Evolutionary conservation across 2,113 vertebrate genomes (phyloP).

Genomic region (Antidorcas marsupialis): DNA sequence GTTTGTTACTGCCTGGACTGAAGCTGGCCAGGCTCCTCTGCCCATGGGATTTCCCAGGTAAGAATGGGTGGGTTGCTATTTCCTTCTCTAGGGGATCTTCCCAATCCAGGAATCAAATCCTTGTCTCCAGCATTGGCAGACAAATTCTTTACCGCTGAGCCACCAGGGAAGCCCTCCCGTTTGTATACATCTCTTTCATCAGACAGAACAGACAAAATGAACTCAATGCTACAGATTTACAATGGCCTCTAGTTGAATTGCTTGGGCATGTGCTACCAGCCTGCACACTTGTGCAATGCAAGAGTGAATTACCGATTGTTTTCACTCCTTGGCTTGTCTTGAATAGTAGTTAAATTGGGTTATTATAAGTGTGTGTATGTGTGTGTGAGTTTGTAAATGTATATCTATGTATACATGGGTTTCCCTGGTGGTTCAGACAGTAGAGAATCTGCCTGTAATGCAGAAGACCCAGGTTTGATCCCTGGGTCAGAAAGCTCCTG

Average conservation of each 20-base stretch:
- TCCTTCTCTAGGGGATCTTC: neutral
- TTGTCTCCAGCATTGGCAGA: neutral
- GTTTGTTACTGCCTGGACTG: neutral
- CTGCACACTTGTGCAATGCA: neutral
- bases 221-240: neutral
- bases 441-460: neutral
- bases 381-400: neutral
- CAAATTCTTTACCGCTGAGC: neutral
- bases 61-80: neutral
- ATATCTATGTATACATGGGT: neutral
- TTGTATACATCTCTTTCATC: neutral
- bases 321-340: neutral
- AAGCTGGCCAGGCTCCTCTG: neutral
- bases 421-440: neutral
- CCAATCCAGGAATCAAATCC: neutral
- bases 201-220: neutral
- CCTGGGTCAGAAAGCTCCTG: neutral
- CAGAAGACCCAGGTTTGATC: neutral
- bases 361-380: neutral
- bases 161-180: neutral
- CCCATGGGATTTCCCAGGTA: neutral
- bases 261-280: neutral
- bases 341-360: neutral
- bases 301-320: neutral
- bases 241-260: neutral